Evolutionary conservation across 2,113 vertebrate species (phyloP).

Genomic region (Cranoglanis bouderius): DNA sequence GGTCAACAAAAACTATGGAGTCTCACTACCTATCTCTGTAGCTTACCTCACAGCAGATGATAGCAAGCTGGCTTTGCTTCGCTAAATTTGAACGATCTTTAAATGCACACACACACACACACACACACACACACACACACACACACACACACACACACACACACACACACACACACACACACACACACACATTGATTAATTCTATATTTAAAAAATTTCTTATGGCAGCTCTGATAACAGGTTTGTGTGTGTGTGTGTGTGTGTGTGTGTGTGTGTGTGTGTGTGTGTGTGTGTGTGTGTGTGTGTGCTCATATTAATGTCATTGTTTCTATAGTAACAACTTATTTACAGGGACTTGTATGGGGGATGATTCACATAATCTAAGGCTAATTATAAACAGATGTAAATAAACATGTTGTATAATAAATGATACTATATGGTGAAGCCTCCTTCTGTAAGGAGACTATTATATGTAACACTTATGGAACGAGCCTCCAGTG

Average conservation of each 20-base stretch:
- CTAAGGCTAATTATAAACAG: background rate
- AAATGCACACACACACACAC: background rate
- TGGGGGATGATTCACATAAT: background rate
- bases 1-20: constrained; percentile 11
- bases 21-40: background rate
- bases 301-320: background rate
- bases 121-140: no score
- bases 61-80: background rate
- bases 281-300: no score
- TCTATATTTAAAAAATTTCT: no score
- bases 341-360: background rate
- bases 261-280: no score
- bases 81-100: background rate
- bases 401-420: no score
- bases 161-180: no score
- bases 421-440: background rate
- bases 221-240: no score
- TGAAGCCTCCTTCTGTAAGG: background rate
- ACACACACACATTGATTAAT: no score
- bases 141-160: no score
- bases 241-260: no score
- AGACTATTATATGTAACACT: background rate
- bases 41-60: constrained; percentile 22
- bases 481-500: background rate
- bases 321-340: background rate